Evolutionary conservation across 2,888 invertebrate species (phyloP).

Genomic region (Sphaerolaimus hirsutus): DNA sequence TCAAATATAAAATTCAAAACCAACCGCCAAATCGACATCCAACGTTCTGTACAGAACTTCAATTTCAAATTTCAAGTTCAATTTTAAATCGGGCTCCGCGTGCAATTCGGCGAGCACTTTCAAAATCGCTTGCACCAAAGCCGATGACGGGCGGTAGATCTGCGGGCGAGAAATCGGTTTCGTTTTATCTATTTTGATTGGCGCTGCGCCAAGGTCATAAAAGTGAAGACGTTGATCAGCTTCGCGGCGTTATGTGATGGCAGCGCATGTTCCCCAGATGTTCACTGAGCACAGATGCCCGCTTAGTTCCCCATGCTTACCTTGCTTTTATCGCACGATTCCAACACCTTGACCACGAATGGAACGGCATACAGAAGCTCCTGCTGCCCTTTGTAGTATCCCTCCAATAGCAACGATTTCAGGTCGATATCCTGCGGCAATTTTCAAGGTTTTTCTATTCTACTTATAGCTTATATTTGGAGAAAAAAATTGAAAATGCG

Average conservation of each 20-base stretch:
- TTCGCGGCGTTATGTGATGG: too few species aligned
- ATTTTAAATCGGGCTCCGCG: constrained; percentile 76
- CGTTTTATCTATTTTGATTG: too few species aligned
- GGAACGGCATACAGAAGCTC: constrained; percentile 92
- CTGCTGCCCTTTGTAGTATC: constrained; percentile 86
- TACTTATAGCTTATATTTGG: background rate
- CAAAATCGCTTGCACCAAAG: constrained; percentile 93
- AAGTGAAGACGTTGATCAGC: too few species aligned
- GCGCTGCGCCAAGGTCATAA: too few species aligned
- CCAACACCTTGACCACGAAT: constrained; percentile 87
- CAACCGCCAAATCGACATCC: constrained; percentile 50
- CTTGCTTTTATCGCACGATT: constrained; percentile 74
- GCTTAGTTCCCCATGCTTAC: constrained; percentile 14
- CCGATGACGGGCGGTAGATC: constrained; percentile 85
- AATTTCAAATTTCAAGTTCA: constrained; percentile 95
- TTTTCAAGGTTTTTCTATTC: background rate
- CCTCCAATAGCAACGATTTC: constrained; percentile 78
- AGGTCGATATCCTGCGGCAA: constrained; percentile 52
- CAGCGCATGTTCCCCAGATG: too few species aligned
- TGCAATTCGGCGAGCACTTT: constrained; percentile 85
- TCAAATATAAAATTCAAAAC: constrained; percentile 10
- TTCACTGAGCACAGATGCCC: background rate
- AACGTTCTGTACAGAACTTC: constrained; percentile 88
- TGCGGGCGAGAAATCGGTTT: constrained; percentile 10
- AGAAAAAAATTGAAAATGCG: constrained; percentile 1